Evolutionary conservation across 2,888 invertebrate species (phyloP), one percentile per base, ranked within the genome.

Genomic region (Drosophila macrospina): DNA sequence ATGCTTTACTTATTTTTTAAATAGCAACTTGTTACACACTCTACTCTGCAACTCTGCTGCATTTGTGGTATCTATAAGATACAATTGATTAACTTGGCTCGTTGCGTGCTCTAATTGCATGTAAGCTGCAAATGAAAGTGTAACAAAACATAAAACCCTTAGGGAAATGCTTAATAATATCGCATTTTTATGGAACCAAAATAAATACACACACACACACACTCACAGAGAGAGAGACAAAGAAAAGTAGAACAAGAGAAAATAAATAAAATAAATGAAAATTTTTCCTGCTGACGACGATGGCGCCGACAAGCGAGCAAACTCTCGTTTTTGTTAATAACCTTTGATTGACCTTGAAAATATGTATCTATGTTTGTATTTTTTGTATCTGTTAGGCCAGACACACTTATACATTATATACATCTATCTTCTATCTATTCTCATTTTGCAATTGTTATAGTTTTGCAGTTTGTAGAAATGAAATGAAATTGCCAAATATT

Each of bases 311-410:
- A 28, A 28, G 7, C 28, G 13, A 59, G 8, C 42, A 20, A 20
- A 66, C 75, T 64, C 57, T 71, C 69, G 67, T 68, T 84, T 88
- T 81, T 77, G 74, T 81, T 70, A 75, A 84, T 85, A 89, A 90
- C 90, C 90, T 90, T 78, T 85, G 73, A 74, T 78, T 89, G 89
- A 90, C 90, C 89, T 90, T 90, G 90, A 90, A 78, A 79, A 71
- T 63, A 72, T 78, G 69, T 89, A 59, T 71, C 28, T 44, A 41
- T 41, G 16, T 39, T 8, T 59, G 16, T 20, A 20, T 20, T 3
- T 3, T 20, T 20, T 20, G 20, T 54, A 32, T 28, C 26, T 41
- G 13, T 26, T 24, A 20, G 16, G 45, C 26, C 47, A 26, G 20
- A 20, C 3, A 20, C 20, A 2, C n/a, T n/a, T n/a, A n/a, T n/a